These are phyloP conservation scores for Tipula confusa DNA, from an alignment of 2,888 invertebrate genomes.

Conservation along the genomic window DNA sequence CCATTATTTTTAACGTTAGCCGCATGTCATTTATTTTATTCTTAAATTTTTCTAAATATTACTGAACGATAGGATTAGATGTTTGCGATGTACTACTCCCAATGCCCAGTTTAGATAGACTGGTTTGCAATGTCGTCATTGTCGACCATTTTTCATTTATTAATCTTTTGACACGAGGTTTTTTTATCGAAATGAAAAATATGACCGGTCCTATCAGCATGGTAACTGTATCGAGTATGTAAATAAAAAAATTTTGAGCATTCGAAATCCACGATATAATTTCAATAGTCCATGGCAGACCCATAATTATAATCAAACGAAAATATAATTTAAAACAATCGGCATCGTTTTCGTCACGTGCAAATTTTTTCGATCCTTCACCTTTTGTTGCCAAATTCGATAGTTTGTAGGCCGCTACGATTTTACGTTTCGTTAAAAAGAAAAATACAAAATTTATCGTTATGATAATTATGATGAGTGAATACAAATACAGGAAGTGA, in stretches of 20 bases:
- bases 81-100: background rate
- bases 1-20: too few relatives aligned
- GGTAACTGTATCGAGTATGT: too few relatives aligned
- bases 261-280: conserved; percentile 67
- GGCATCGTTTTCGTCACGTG: background rate
- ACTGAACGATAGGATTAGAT: background rate
- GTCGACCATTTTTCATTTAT: background rate
- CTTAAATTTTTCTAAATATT: background rate
- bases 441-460: conserved; percentile 46
- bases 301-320: conserved; percentile 58
- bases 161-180: background rate
- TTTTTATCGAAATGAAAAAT: background rate
- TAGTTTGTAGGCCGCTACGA: background rate
- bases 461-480: conserved; percentile 44
- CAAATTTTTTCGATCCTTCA: background rate
- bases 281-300: conserved; percentile 71
- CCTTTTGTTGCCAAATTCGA: background rate
- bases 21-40: too few relatives aligned
- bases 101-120: background rate
- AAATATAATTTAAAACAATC: background rate
- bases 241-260: too few relatives aligned
- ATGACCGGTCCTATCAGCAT: conserved; percentile 50
- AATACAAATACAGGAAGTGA: conserved; percentile 43
- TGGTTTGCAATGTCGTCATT: background rate
- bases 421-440: conserved; percentile 37